Evolutionary conservation across 2,797 vertebrate genomes (phyloP).

Genomic region (Parauchenoglanis punctatus): DNA sequence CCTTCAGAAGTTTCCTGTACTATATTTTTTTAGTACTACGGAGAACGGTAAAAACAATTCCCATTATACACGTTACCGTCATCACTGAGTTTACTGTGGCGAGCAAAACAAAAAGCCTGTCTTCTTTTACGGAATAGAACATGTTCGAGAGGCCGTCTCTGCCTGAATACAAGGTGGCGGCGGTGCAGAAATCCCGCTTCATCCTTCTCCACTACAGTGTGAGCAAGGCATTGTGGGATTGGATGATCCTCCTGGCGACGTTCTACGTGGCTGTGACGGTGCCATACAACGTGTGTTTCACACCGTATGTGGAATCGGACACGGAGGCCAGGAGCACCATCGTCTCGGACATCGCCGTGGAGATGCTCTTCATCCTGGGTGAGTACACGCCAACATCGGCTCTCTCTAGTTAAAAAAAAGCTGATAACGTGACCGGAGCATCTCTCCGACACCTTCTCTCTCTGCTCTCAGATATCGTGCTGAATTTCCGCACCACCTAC

Average conservation of each 20-base stretch:
- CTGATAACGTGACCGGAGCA: not conserved
- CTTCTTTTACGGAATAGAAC: constrained; percentile 65
- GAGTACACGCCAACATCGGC: constrained; percentile 47
- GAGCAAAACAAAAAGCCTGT: not conserved
- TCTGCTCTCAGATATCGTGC: constrained; percentile 84
- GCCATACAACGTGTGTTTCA: constrained; percentile 87
- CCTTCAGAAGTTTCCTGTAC: not conserved
- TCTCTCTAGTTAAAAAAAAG: not conserved
- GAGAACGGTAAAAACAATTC: not conserved
- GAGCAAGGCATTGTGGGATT: constrained; percentile 87
- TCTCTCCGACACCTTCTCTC: not conserved
- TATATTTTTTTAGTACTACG: not conserved
- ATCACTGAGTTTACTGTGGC: not conserved
- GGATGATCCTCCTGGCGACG: constrained; percentile 86
- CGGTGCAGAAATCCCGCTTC: constrained; percentile 78
- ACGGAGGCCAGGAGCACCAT: constrained; percentile 81
- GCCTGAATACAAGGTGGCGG: constrained; percentile 86
- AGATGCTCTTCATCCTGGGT: constrained; percentile 90
- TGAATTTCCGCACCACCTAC: constrained; percentile 95
- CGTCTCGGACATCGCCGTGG: constrained; percentile 83
- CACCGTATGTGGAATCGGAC: constrained; percentile 74
- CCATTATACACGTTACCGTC: not conserved
- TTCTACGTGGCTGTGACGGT: constrained; percentile 87
- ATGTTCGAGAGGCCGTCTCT: constrained; percentile 83
- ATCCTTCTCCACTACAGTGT: constrained; percentile 86